A percentile compares a stretch with the other conserved stretches of the same genome.
phyloP scores from a whole-genome alignment of 2,113 vertebrate genomes.

The Osmerus mordax region DNA sequence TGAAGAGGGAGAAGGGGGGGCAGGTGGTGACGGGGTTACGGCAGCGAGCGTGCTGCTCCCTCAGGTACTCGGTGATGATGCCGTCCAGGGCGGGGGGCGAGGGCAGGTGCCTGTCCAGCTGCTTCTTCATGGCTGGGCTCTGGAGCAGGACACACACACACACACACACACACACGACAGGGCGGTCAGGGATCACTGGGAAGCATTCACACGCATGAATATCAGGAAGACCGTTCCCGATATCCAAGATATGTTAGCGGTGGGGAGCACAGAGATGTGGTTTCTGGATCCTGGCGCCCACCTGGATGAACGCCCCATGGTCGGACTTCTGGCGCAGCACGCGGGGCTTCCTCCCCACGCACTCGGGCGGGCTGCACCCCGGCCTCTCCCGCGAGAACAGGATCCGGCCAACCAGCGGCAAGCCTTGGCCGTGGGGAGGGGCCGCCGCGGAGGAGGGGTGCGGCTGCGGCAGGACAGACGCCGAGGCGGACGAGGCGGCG shows the following conservation, averaged over 20 bases:
- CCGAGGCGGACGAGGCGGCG: conserved; percentile 66
- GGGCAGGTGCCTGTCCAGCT: conserved; percentile 87
- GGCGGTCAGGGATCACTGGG: neutral
- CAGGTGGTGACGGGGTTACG: conserved; percentile 97
- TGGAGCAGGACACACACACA: conserved; percentile 54
- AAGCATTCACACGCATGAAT: neutral
- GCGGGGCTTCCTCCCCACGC: conserved; percentile 71
- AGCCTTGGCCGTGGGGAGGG: conserved; percentile 56
- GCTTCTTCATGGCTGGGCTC: conserved; percentile 96
- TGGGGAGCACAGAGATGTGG: too few relatives aligned
- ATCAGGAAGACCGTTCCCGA: neutral
- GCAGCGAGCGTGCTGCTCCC: conserved; percentile 95
- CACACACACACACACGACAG: neutral
- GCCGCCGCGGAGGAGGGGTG: conserved; percentile 64
- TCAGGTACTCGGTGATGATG: conserved; percentile 97
- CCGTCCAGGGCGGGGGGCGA: conserved; percentile 92
- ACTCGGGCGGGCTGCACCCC: neutral
- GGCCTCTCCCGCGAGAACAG: conserved; percentile 83
- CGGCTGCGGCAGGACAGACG: conserved; percentile 64
- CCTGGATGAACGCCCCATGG: conserved; percentile 76
- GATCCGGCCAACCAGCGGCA: conserved; percentile 83
- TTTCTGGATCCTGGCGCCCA: neutral
- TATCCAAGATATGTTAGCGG: neutral
- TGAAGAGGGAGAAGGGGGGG: conserved; percentile 96
- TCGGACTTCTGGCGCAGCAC: conserved; percentile 93